Evolutionary conservation across 2,797 vertebrate genomes (phyloP), one percentile per base, ranked within the genome.

Genomic region (Lophura swinhoii): DNA sequence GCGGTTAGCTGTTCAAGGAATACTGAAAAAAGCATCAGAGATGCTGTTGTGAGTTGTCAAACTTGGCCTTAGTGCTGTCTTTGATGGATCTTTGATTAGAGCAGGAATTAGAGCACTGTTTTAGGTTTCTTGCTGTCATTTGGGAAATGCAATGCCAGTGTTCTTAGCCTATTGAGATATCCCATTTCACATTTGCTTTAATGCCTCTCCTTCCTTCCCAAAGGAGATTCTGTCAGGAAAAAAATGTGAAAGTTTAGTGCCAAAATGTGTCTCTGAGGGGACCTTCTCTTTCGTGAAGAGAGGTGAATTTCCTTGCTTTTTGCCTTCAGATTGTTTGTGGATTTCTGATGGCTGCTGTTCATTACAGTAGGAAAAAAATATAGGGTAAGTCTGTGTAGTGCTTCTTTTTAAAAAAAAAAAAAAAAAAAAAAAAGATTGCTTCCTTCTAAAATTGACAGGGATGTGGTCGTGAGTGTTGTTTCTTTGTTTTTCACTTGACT

Each of bases 81-180:
- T 55, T 43, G 48, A 4, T 60, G 63, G 33, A 23, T 69, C 41
- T 77, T 60, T 63, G 35, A 39, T 71, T 82, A 46, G 20, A 78
- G 51, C 37, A 86, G 60, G 28, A 84, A 41, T 48, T 82, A 12
- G n/a, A 41, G 5, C 21, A 22, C 53, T 87, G 73, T 53, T 87
- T 85, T 66, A 29, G 2, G 5, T 72, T 92, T 92, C 62, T 80
- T 84, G 63, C 80, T 86, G 46, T 56, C 76, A 16, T 58, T 84
- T 18, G 20, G 46, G 64, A 56, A 75, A 58, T 60, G 41, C 33
- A 26, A 28, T 72, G 37, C 49, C 62, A 80, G 29, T 48, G 78
- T 87, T 69, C 67, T 24, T 64, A 41, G 28, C 23, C n/a, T 69
- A 1, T 55, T 21, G 62, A 73, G 60, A 71, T n/a, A 46, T 15